Evolutionary conservation across 2,113 vertebrate species (phyloP).

Genomic region (Scalopus aquaticus): DNA sequence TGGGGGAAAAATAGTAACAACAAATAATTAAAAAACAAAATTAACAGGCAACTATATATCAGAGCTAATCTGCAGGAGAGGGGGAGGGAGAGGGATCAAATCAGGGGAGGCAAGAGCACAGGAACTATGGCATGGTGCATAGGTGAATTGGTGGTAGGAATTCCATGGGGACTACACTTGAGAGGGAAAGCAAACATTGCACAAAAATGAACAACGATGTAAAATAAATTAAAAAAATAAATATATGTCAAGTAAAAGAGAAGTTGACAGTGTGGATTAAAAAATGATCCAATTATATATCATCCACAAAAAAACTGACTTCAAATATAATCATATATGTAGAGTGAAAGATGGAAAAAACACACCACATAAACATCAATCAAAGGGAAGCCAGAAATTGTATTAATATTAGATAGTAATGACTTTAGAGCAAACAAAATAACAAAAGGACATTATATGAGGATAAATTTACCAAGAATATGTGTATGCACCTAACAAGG

Average conservation of each 20-base stretch:
- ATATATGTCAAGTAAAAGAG: not conserved
- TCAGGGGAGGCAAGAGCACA: too few species aligned
- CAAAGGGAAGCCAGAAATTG: not conserved
- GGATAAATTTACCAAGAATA: not conserved
- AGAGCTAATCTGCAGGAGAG: too few species aligned
- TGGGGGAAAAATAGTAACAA: too few species aligned
- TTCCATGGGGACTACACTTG: too few species aligned
- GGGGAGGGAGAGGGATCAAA: too few species aligned
- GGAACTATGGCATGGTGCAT: too few species aligned
- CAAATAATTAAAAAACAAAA: too few species aligned
- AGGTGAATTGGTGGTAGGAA: not conserved
- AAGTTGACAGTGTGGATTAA: not conserved
- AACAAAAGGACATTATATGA: not conserved
- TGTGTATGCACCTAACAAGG: not conserved
- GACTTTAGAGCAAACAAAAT: not conserved
- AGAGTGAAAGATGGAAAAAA: not conserved
- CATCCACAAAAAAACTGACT: not conserved
- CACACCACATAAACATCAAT: not conserved
- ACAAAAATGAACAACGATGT: too few species aligned
- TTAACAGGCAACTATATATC: too few species aligned
- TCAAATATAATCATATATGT: not conserved
- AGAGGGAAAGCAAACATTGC: not conserved
- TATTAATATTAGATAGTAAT: not conserved
- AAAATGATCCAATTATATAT: not conserved
- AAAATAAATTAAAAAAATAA: not conserved